Evolutionary conservation across 2,113 vertebrate species (phyloP).

Genomic region (Chlorodrepanis virens): DNA sequence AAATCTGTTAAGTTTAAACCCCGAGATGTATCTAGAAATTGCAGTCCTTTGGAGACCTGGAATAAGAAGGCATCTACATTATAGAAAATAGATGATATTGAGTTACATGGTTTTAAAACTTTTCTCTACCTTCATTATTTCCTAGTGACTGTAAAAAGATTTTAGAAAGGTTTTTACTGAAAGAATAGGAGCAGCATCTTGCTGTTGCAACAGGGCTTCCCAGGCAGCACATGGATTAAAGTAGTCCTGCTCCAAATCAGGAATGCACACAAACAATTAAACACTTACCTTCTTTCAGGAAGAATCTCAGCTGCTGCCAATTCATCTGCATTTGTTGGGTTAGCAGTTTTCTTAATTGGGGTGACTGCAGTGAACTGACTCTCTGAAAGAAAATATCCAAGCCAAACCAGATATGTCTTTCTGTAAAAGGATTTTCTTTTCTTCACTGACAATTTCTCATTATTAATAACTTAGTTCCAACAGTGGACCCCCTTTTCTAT

Average conservation of each 20-base stretch:
- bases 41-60: not conserved
- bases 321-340: slow-evolving; percentile 50
- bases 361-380: slow-evolving; percentile 66
- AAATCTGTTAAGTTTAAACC: not conserved
- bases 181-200: not conserved
- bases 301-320: slow-evolving; percentile 74
- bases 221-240: not conserved
- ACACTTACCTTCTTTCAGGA: slow-evolving; percentile 84
- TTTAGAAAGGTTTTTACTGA: not conserved
- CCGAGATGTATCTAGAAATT: not conserved
- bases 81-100: not conserved
- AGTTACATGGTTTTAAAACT: not conserved
- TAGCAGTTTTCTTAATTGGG: slow-evolving; percentile 53
- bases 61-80: not conserved
- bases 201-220: not conserved
- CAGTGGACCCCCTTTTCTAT: not conserved
- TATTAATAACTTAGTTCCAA: not conserved
- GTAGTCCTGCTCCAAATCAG: not conserved
- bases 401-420: not conserved
- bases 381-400: slow-evolving; percentile 60
- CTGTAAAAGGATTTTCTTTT: not conserved
- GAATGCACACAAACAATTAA: not conserved
- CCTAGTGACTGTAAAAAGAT: not conserved
- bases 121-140: not conserved
- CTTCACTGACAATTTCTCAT: not conserved